phyloP scores from a whole-genome alignment of 2,113 vertebrate species.

The Puntigrus tetrazona region DNA sequence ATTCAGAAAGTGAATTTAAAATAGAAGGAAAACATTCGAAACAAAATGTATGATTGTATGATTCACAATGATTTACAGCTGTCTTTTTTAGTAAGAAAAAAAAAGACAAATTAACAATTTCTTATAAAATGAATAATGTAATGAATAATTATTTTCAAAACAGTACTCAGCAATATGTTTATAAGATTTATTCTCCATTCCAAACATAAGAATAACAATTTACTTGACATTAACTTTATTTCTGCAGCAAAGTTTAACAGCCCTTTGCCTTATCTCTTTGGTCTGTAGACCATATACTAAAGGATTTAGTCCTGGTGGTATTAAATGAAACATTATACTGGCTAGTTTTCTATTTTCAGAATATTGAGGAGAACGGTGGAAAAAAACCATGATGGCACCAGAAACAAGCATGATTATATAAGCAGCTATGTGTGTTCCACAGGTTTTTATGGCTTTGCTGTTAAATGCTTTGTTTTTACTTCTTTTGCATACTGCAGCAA shows the following conservation, averaged over 20 bases:
- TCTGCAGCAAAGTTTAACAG: slow-evolving; percentile 37
- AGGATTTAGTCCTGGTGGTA: slow-evolving; percentile 58
- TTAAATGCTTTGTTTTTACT: slow-evolving; percentile 55
- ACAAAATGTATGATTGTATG: too few relatives aligned
- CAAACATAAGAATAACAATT: background rate
- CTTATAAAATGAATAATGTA: too few relatives aligned
- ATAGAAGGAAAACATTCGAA: too few relatives aligned
- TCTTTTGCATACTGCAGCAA: slow-evolving; percentile 50
- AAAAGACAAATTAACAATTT: too few relatives aligned
- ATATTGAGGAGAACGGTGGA: slow-evolving; percentile 55
- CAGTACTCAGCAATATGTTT: too few relatives aligned
- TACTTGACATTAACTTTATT: slow-evolving; percentile 4
- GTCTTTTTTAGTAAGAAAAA: too few relatives aligned
- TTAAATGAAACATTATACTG: slow-evolving; percentile 52
- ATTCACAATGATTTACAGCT: too few relatives aligned
- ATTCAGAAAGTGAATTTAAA: too few relatives aligned
- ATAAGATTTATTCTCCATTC: too few relatives aligned
- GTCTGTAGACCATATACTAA: slow-evolving; percentile 66
- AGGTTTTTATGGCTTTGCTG: slow-evolving; percentile 62
- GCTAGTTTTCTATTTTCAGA: slow-evolving; percentile 56
- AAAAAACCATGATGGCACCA: slow-evolving; percentile 24
- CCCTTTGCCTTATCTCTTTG: slow-evolving; percentile 54
- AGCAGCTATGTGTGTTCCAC: slow-evolving; percentile 59
- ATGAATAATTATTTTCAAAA: too few relatives aligned
- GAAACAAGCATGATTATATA: slow-evolving; percentile 56